Evolutionary conservation across 1,140 invertebrate genomes (phyloP), one percentile per base, ranked within the genome.

Genomic region (Psix sp.): DNA sequence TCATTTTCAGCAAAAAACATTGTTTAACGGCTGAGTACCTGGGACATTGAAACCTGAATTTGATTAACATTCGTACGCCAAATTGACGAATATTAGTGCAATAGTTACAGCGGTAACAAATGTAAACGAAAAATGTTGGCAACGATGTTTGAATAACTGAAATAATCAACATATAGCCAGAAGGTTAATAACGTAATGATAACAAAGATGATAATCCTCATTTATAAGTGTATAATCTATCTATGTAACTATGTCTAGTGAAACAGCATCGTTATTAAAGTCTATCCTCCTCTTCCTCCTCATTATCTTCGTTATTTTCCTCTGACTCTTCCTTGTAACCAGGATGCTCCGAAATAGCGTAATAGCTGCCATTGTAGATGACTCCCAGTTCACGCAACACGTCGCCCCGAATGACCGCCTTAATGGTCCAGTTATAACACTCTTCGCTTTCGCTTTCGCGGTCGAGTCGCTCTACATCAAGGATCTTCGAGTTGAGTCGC

Each of bases 361-460:
- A 97, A 88, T 96, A 98, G 86, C 96, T 96, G 29, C 95, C 95
- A 88, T 97, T 96, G 86, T 98, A 98, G 80, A 97, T 95, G 49
- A 98, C 94, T 33, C 96, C 96, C 38, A 97, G 89, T 86, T 97
- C 95, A 39, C 94, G 89, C 60, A 97, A 86, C 70, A 95, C 93
- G 83, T 96, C 95, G 36, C 95, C 95, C 36, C 94, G 89, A 74
- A 97, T 96, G 70, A 95, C 95, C 39, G 96, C 95, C 86, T 95
- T 95, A 87, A 96, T 95, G 80, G 95, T 96, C 95, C 95, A 97
- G 86, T 96, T 96, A 89, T 96, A 95, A 83, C 94, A 95, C 84
- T 96, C 94, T 81, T 95, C 93, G 82, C 93, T 94, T 83, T 97
- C 95, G 73, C 92, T 94, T 82, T 97, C 95, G 16, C 95, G 90